Base-by-base conservation (phyloP, 1,140 invertebrate species). In the Globodera ellingtonae region DNA sequence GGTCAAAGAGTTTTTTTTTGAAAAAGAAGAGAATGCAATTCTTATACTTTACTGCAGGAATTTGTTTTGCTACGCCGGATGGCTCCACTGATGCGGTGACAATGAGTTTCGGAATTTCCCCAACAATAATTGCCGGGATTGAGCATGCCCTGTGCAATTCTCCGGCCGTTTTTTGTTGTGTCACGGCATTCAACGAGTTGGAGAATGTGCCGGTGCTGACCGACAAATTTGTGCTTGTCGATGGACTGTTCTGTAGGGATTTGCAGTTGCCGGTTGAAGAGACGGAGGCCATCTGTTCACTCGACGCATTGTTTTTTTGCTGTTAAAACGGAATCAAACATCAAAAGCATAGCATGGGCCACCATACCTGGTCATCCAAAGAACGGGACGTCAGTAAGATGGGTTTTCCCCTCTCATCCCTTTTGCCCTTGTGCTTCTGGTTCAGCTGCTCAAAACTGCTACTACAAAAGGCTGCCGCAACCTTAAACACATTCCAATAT, bases 61-160 rank as follows among this genome's bases (percentile, higher is more conserved):
- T 35, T 56, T 52, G 24, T 46, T 48, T 74, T 74, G 50, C 35
- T 24, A 35, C 62, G 48, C 21, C 24, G 47, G 67, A 72, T n/a
- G 79, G 72, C 9, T 82, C 81, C 74, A 56, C 82, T 35, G 81
- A 83, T 4, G 81, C 81, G 21, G 84, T 85, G 21, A 85, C 85
- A 18, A 85, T 81, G 18, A 85, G 66, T 50, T 86, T 86, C 35
- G 84, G 84, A 75, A 85, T 85, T 83, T 85, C 84, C 1, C 84
- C 84, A 6, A 85, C 84, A 52, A 85, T 85, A n/a, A 85, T 85
- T 15, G 84, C 85, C 21, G 84, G 84, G 44, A 85, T 85, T 10
- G 84, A 86, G 62, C 84, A 82, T n/a, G 84, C 84, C 13, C 84
- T 48, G 56, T 85, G 85, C 46, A 85, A 80, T 80, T 85, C 84